Evolutionary conservation across 2,113 vertebrate genomes (phyloP), one percentile per base, ranked within the genome.

Genomic region (Ascaphus truei): DNA sequence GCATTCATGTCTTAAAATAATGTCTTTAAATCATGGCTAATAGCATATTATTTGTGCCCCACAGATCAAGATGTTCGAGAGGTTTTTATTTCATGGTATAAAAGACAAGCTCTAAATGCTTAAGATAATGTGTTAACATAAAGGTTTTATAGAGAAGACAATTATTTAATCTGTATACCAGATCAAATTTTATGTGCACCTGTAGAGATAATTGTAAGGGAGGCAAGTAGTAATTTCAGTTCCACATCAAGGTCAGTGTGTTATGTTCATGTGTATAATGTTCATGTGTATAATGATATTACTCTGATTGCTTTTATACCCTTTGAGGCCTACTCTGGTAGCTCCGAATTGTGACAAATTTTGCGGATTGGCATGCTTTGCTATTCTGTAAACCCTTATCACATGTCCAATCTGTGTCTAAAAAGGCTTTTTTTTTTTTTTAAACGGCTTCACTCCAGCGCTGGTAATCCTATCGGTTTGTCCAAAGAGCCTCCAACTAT

Each of bases 91-190:
- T 65, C 52, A 65, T 65, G 50, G 50, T 30, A 11, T 55, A 57
- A 67, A 31, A 67, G 52, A 56, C 52, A 57, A 43, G 37, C 52
- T 43, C 25, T 57, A 56, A 57, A 47, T 23, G 53, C 51, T 31
- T 67, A 33, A 43, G 51, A 52, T 56, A 13, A 57, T 33, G 45
- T 63, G 64, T 67, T 45, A 56, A 33, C 51, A 56, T 56, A 31
- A 56, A 53, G 30, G 34, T 53, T 52, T 65, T 65, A 65, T 39
- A 65, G 62, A 27, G 62, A 65, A 65, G 33, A 57, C 55, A 67
- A 67, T 67, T 22, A 67, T 67, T 45, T 57, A 45, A 45, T 41
- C 64, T 67, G 36, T 67, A 18, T 45, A 47, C 27, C 51, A 45
- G 52, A 57, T 67, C 34, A 56, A 57, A 67, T 56, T 43, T 67